Percentiles rank a stretch among this genome's conserved stretches.
These are phyloP conservation scores for Gobio gobio DNA, from an alignment of 2,113 vertebrate species.

Conservation along the genomic window DNA sequence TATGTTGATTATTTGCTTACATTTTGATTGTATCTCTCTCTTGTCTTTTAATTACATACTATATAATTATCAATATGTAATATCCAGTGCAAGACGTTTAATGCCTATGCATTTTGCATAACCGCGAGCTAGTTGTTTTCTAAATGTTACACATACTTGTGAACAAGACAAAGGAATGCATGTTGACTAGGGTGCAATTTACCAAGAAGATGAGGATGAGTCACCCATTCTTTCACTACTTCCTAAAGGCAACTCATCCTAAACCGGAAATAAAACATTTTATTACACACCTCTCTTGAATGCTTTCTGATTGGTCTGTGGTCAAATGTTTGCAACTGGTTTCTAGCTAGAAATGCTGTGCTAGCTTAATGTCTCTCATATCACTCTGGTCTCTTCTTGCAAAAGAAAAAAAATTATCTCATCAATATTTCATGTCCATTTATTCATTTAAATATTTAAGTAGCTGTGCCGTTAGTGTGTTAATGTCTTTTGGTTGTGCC, in stretches of 20 bases:
- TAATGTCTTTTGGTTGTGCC: not conserved
- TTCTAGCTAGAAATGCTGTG: not conserved
- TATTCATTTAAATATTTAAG: not conserved
- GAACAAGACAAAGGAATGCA: slow-evolving; percentile 7
- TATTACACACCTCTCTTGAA: not conserved
- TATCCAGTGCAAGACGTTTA: not conserved
- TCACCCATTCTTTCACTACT: not conserved
- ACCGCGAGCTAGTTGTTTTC: not conserved
- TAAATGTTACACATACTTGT: not conserved
- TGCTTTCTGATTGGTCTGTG: not conserved
- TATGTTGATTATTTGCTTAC: not conserved
- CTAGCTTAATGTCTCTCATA: not conserved
- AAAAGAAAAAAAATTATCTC: not conserved
- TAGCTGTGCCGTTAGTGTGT: not conserved
- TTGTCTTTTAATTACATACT: not conserved
- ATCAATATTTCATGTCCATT: not conserved
- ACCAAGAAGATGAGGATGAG: not conserved
- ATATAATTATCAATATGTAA: not conserved
- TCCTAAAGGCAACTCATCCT: not conserved
- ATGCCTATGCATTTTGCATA: not conserved
- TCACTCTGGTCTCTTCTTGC: not conserved
- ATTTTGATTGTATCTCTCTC: not conserved
- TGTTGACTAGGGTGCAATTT: not conserved
- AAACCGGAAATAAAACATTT: not conserved
- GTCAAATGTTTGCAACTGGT: not conserved